phyloP scores from a whole-genome alignment of 2,113 vertebrate species.

The Picathartes gymnocephalus region DNA sequence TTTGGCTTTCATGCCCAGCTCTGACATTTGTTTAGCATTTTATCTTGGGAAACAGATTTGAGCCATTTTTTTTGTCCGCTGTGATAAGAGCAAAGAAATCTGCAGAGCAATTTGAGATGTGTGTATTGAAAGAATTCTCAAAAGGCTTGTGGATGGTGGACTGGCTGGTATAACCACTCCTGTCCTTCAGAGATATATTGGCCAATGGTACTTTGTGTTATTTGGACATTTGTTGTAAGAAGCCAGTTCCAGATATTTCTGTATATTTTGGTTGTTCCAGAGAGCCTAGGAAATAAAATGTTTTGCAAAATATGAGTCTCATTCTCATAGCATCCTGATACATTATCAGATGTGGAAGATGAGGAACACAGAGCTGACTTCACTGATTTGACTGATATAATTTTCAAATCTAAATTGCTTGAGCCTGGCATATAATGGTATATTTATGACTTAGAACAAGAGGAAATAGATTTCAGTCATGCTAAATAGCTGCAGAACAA shows the following conservation, averaged over 20 bases:
- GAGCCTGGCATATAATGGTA: not conserved
- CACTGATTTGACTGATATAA: not conserved
- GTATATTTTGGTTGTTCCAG: not conserved
- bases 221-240: not conserved
- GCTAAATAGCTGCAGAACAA: not conserved
- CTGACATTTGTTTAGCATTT: not conserved
- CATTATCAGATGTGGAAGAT: not conserved
- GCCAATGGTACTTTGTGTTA: not conserved
- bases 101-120: not conserved
- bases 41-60: not conserved
- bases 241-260: not conserved
- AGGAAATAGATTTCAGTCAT: not conserved
- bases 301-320: not conserved
- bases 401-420: constrained; percentile 8
- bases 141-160: not conserved
- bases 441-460: not conserved
- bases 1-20: not conserved
- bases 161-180: not conserved
- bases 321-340: not conserved
- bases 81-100: not conserved
- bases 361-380: not conserved
- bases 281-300: not conserved
- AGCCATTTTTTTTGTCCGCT: not conserved
- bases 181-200: not conserved
- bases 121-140: not conserved